Percentiles rank a stretch among this genome's conserved stretches.
These are phyloP conservation scores for Ploceus nigricollis DNA, from an alignment of 2,113 vertebrate genomes.

Conservation along the genomic window DNA sequence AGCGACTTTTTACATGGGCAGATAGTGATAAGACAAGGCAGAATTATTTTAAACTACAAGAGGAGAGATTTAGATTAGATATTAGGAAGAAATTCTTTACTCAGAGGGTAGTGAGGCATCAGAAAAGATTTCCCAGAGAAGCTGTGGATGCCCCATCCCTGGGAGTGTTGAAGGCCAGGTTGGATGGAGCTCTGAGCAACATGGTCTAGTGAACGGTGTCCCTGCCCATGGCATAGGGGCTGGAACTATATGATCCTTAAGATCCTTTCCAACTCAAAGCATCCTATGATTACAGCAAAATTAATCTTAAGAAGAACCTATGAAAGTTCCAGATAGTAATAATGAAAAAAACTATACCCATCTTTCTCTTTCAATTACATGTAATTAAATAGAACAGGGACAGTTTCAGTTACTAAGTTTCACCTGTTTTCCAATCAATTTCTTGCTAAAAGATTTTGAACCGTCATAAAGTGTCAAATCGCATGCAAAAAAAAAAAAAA, in stretches of 20 bases:
- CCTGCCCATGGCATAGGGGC: not conserved
- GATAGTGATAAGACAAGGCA: not conserved
- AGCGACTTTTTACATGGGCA: fast-evolving
- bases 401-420: not conserved
- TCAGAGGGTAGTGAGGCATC: not conserved
- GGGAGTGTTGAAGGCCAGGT: not conserved
- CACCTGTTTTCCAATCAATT: not conserved
- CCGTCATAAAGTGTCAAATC: not conserved
- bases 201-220: not conserved
- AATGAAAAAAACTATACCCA: not conserved
- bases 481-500: not conserved
- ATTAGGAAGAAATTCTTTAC: not conserved
- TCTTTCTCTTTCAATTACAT: not conserved
- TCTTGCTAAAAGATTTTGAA: not conserved
- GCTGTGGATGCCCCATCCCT: not conserved
- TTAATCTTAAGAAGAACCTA: not conserved
- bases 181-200: not conserved
- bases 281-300: not conserved
- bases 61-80: not conserved
- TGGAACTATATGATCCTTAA: too few relatives aligned
- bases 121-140: not conserved
- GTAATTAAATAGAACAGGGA: not conserved
- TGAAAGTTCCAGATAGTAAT: not conserved
- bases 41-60: not conserved
- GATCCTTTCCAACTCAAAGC: not conserved